Evolutionary conservation across 2,888 invertebrate genomes (phyloP).

Genomic region (Rotaria magnacalcarata): DNA sequence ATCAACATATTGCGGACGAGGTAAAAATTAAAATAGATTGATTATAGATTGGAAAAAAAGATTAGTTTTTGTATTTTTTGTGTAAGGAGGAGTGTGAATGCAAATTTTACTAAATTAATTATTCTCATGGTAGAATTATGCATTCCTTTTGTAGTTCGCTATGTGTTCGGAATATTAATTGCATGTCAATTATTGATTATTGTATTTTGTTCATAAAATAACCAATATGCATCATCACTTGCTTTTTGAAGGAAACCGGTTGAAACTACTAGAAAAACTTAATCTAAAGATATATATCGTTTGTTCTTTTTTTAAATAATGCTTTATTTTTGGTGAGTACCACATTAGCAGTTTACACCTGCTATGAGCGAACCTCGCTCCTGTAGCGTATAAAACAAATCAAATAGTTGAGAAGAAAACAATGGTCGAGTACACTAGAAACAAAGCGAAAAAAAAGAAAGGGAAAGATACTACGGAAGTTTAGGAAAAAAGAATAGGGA

Average conservation of each 20-base stretch:
- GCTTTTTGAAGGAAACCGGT: background rate
- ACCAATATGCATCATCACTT: background rate
- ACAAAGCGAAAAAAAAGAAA: too few species aligned
- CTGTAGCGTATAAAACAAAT: too few species aligned
- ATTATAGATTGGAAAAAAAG: too few species aligned
- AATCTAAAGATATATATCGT: background rate
- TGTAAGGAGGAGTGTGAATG: background rate
- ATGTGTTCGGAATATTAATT: background rate
- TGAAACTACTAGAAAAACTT: background rate
- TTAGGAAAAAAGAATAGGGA: too few species aligned
- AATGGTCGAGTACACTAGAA: too few species aligned
- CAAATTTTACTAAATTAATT: background rate
- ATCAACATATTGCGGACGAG: constrained; percentile 56
- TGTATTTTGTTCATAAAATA: background rate
- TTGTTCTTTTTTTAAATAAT: too few species aligned
- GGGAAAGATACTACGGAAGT: too few species aligned
- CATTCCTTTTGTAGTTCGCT: background rate
- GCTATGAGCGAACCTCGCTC: too few species aligned
- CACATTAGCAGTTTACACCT: too few species aligned
- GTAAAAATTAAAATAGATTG: constrained; percentile 36
- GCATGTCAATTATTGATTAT: background rate
- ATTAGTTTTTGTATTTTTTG: too few species aligned
- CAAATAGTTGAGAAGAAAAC: too few species aligned
- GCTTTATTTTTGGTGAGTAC: too few species aligned
- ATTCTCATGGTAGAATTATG: background rate